Conservation (phyloP, 2,113 vertebrate species). For the Psittacula cyanocephala region DNA sequence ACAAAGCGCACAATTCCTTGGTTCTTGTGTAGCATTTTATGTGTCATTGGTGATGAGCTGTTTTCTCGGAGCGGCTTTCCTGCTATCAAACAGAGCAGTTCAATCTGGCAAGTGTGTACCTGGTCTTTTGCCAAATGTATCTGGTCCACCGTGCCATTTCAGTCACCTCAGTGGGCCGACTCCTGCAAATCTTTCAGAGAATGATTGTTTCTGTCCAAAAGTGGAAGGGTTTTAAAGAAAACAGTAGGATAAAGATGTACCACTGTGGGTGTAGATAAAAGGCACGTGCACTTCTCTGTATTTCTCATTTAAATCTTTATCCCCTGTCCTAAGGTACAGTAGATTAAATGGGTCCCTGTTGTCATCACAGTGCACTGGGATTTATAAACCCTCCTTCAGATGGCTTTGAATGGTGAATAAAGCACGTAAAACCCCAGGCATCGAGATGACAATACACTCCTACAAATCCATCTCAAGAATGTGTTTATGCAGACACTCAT, state of each 20-base stretch:
- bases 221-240: background rate
- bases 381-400: background rate
- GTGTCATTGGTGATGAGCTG: background rate
- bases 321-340: slow-evolving; percentile 39
- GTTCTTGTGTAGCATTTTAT: background rate
- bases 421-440: background rate
- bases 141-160: slow-evolving; percentile 27
- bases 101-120: background rate
- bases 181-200: background rate
- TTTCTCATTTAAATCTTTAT: slow-evolving; percentile 28
- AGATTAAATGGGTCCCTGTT: background rate
- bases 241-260: background rate
- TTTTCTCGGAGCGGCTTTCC: background rate
- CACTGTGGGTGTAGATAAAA: slow-evolving; percentile 27
- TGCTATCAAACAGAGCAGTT: background rate
- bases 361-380: background rate
- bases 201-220: slow-evolving; percentile 7
- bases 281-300: slow-evolving; percentile 44
- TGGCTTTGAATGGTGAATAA: background rate
- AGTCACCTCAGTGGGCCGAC: slow-evolving; percentile 22
- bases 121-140: slow-evolving; percentile 24
- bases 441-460: background rate
- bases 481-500: slow-evolving; percentile 31
- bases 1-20: slow-evolving; percentile 47
- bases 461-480: slow-evolving; percentile 30